Evolutionary conservation across 2,113 vertebrate genomes (phyloP), one percentile per base, ranked within the genome.

Genomic region (Zapus hudsonius): DNA sequence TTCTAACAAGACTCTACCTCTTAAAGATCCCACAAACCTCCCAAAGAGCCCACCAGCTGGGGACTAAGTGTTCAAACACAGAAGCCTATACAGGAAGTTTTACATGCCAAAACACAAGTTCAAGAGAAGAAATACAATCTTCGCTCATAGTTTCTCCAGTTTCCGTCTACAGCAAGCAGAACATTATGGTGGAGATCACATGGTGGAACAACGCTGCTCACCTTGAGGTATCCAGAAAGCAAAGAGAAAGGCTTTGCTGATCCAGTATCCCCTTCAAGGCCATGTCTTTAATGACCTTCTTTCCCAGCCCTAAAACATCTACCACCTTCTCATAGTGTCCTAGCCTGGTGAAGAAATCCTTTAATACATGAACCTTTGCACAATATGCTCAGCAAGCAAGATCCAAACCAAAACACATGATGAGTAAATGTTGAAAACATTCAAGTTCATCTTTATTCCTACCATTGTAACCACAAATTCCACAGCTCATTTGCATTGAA

Each of bases 401-500:
- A n/a, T 59, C 22, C 27, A 15, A 69, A 33, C 36, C 9, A 29
- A 59, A 42, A 25, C 1, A n/a, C 31, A 3, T 17, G 9, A 22
- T 0, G 7, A 44, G 70, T 15, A 1, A 4, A 52, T 12, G 25
- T n/a, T n/a, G n/a, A n/a, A n/a, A n/a, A n/a, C n/a, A n/a, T n/a
- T n/a, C n/a, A n/a, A n/a, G 11, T 2, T 42, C 29, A n/a, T 59
- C 7, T 4, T 61, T 38, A 19, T 5, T 73, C 19, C 59, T 6
- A 5, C 59, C 33, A 7, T 20, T 44, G 17, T 25, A 17, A 72
- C 16, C 29, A 22, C 40, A 47, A 57, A 66, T 70, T 20, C 44
- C 9, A 12, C 3, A 3, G 47, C 23, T 57, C 15, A 5, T 20
- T 38, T 63, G n/a, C 69, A 57, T 52, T 52, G 7, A 7, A 52